Conservation (phyloP, 2,113 vertebrate species). For the Hippopotamus amphibius region DNA sequence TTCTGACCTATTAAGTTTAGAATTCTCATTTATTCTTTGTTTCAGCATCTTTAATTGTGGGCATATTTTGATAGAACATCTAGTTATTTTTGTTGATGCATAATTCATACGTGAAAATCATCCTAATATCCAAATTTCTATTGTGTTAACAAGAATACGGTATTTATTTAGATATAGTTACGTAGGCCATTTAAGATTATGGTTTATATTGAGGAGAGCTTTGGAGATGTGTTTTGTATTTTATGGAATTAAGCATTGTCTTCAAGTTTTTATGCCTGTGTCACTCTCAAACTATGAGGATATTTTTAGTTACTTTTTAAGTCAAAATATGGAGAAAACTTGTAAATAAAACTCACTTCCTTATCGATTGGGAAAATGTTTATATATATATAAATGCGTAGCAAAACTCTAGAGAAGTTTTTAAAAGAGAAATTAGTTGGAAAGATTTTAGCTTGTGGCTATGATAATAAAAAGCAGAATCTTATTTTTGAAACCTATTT, state of each 20-base stretch:
- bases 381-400: not conserved
- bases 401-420: not conserved
- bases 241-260: not conserved
- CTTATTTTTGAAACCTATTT: not conserved
- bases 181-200: not conserved
- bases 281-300: not conserved
- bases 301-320: slow-evolving; percentile 5
- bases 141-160: not conserved
- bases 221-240: not conserved
- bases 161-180: not conserved
- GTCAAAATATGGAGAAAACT: not conserved
- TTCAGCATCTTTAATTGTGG: not conserved
- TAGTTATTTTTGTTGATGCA: not conserved
- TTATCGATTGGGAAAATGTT: not conserved
- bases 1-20: not conserved
- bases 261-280: not conserved
- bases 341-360: not conserved
- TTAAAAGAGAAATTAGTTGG: not conserved
- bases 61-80: not conserved
- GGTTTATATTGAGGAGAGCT: not conserved
- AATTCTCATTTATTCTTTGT: slow-evolving; percentile 8
- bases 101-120: not conserved
- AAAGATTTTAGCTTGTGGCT: not conserved
- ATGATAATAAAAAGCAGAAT: not conserved
- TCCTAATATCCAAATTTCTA: not conserved